Evolutionary conservation across 2,888 invertebrate species (phyloP).

Genomic region (Drosophila prolongata): DNA sequence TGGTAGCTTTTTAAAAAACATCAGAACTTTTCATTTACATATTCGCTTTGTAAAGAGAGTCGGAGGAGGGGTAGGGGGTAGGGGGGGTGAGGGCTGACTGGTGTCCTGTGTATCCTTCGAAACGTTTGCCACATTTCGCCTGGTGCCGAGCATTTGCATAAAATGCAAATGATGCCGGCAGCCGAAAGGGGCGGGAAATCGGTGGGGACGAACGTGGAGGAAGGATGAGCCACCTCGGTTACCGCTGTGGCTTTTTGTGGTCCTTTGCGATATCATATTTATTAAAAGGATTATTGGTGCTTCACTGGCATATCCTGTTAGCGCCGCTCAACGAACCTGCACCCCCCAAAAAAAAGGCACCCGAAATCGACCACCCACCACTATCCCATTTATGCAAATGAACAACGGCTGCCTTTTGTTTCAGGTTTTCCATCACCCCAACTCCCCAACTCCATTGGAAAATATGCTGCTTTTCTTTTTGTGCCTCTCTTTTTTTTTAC

Average conservation of each 20-base stretch:
- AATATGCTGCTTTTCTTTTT: slow-evolving; percentile 53
- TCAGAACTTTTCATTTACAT: slow-evolving; percentile 78
- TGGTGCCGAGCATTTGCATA: slow-evolving; percentile 81
- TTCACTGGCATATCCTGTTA: slow-evolving; percentile 82
- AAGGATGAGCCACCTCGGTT: slow-evolving; percentile 44
- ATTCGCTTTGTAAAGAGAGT: slow-evolving; percentile 70
- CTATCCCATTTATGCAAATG: slow-evolving; percentile 65
- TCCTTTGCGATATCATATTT: slow-evolving; percentile 83
- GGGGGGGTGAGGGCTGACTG: slow-evolving; percentile 24
- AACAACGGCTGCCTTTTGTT: slow-evolving; percentile 75
- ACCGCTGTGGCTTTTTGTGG: slow-evolving; percentile 76
- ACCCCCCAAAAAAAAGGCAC: slow-evolving; percentile 1
- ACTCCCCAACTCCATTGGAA: slow-evolving; percentile 12
- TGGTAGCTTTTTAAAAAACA: slow-evolving; percentile 77
- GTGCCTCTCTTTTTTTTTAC: slow-evolving; percentile 25
- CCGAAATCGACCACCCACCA: not conserved
- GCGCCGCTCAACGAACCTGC: slow-evolving; percentile 57
- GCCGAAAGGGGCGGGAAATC: slow-evolving; percentile 2
- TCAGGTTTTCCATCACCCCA: slow-evolving; percentile 44
- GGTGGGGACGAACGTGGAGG: slow-evolving; percentile 13
- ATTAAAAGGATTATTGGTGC: slow-evolving; percentile 84
- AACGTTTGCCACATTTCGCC: slow-evolving; percentile 62
- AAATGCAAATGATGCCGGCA: slow-evolving; percentile 81
- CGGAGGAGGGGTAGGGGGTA: not conserved
- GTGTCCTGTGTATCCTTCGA: slow-evolving; percentile 61